A percentile compares a stretch with the other conserved stretches of the same genome.
Conservation (phyloP, 2,113 vertebrate genomes). For the Daubentonia madagascariensis region DNA sequence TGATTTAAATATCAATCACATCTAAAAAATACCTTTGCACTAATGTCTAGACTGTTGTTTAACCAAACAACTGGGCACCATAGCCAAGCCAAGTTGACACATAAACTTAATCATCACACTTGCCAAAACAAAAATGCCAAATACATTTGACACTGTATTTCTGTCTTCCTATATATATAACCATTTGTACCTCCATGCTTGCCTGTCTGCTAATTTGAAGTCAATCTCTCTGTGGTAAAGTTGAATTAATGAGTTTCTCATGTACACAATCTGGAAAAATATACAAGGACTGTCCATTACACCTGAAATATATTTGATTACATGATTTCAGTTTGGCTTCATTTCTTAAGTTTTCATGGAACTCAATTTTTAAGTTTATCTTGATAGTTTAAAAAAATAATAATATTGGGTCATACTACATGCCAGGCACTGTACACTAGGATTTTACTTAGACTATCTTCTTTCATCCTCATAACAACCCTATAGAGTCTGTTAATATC, state of each 20-base stretch:
- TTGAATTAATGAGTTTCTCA: not conserved
- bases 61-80: not conserved
- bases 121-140: not conserved
- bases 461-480: not conserved
- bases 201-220: not conserved
- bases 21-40: not conserved
- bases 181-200: not conserved
- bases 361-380: not conserved
- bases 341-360: not conserved
- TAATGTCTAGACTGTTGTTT: not conserved
- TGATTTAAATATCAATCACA: not conserved
- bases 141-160: not conserved
- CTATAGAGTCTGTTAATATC: not conserved
- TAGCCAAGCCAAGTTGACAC: not conserved
- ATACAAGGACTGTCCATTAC: not conserved
- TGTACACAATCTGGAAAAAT: not conserved
- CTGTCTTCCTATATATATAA: not conserved
- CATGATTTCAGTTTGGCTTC: slow-evolving; percentile 8
- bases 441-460: not conserved
- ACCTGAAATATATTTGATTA: not conserved
- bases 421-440: not conserved
- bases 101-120: not conserved
- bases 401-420: not conserved
- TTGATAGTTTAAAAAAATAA: not conserved
- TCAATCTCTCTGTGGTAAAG: not conserved